Evolutionary conservation across 1,140 invertebrate species (phyloP).

Genomic region (Drosophila nikananu): DNA sequence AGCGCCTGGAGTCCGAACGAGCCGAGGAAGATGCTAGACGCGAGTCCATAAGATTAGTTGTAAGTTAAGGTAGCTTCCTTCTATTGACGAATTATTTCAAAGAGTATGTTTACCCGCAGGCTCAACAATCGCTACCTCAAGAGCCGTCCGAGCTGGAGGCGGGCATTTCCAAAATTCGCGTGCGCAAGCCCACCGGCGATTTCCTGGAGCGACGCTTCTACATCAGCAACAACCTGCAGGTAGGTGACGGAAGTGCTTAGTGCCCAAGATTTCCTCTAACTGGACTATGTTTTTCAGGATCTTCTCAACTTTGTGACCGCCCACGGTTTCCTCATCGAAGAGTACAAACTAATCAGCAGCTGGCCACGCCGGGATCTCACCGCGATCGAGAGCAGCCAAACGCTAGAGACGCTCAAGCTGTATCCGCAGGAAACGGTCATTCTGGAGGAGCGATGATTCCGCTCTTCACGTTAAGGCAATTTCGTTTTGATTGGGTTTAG

Average conservation of each 20-base stretch:
- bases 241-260: conserved; percentile 55
- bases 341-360: conserved; percentile 96
- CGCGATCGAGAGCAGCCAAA: conserved; percentile 90
- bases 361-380: conserved; percentile 97
- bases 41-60: conserved; percentile 87
- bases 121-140: conserved; percentile 88
- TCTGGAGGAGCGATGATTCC: conserved; percentile 92
- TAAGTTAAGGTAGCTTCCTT: conserved; percentile 17
- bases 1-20: conserved; percentile 89
- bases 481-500: conserved; percentile 54
- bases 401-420: conserved; percentile 92
- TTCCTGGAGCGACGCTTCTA: conserved; percentile 91
- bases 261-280: neutral
- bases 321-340: conserved; percentile 93
- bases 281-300: conserved; percentile 85
- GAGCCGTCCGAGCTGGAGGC: conserved; percentile 87
- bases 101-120: conserved; percentile 49
- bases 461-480: conserved; percentile 30
- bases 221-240: conserved; percentile 88
- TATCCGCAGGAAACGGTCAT: conserved; percentile 97
- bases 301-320: conserved; percentile 94
- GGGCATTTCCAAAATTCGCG: conserved; percentile 90
- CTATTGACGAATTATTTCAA: neutral
- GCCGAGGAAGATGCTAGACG: conserved; percentile 89
- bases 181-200: conserved; percentile 91